Percentiles rank a stretch among this genome's conserved stretches.
phyloP scores from a whole-genome alignment of 2,797 vertebrate species.

The Meriones psammophilus region DNA sequence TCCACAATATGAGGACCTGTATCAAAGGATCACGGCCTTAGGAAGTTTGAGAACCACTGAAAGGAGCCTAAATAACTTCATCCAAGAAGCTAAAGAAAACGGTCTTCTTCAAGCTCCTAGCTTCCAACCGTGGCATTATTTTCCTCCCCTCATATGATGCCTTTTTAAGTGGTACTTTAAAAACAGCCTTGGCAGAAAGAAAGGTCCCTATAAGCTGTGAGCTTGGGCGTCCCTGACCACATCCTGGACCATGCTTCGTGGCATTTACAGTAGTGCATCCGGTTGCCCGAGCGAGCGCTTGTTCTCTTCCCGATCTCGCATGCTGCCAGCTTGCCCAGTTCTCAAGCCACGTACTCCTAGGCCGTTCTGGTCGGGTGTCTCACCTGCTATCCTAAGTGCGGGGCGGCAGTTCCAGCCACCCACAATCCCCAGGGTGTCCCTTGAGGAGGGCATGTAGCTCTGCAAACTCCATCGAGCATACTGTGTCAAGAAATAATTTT shows the following conservation, averaged over 20 bases:
- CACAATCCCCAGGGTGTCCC: accelerated
- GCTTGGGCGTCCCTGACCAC: accelerated
- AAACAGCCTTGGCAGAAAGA: not conserved
- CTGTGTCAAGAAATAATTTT: not conserved
- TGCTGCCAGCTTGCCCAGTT: not conserved
- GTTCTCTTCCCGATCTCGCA: not conserved
- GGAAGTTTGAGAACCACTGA: not conserved
- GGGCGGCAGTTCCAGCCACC: not conserved
- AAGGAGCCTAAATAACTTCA: conserved; percentile 19
- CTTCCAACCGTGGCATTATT: not conserved
- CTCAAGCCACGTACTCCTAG: not conserved
- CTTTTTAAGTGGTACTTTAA: conserved; percentile 31
- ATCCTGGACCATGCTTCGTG: not conserved
- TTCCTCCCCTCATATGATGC: not conserved
- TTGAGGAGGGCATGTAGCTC: not conserved
- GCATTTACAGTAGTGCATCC: no score
- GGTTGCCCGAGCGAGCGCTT: not conserved
- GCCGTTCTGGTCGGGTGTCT: not conserved
- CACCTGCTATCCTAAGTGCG: not conserved
- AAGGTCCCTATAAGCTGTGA: not conserved
- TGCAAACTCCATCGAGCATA: not conserved
- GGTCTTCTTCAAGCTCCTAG: conserved; percentile 3
- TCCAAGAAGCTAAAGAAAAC: not conserved
- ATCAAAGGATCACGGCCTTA: no score
- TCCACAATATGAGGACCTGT: no score